Evolutionary conservation across 1,140 invertebrate genomes (phyloP), one percentile per base, ranked within the genome.

Genomic region (Mya arenaria): DNA sequence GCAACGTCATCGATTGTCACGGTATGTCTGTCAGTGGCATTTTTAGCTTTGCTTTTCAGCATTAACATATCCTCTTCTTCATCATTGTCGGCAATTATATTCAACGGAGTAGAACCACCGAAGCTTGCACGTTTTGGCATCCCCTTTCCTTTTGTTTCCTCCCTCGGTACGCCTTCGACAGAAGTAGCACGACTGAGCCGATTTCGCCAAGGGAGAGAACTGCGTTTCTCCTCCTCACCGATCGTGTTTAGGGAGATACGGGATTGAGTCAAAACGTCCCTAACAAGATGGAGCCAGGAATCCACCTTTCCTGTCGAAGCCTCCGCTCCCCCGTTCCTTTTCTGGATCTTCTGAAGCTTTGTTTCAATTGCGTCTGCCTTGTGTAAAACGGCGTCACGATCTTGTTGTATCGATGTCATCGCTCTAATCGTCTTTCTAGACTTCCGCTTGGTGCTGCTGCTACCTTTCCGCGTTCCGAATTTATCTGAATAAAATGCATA

Each of bases 311-410:
- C 52, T 25, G 79, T 65, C 1, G 36, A 41, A 28, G 79, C 74
- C 15, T 77, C 41, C 15, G 83, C 80, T 52, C 66, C 71, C 0
- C 65, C 66, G 28, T 74, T 66, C 15, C 82, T 19, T 3, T 68
- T 82, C 6, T 74, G 65, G 19, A 89, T 79, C 52, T 85, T 85
- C 65, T 89, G 84, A 84, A 84, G 88, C 66, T 88, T 89, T 17
- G 77, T 74, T 52, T 85, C 85, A 23, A 87, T 87, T 23, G 83
- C 84, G 28, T 90, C 86, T 1, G 89, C 89, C 52, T 89, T 90
- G 30, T 81, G 84, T 15, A 90, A 65, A 19, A 90, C 87, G 5
- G 56, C 63, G 39, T 80, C 83, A 78, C 87, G 86, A 74, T 84
- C 82, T 60, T 87, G 83, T 56, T 89, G 86, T n/a, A 90, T 72